Percentiles rank a stretch among this genome's conserved stretches.
Evolutionary conservation across 2,113 vertebrate genomes (phyloP).

Genomic region (Raja brachyura): DNA sequence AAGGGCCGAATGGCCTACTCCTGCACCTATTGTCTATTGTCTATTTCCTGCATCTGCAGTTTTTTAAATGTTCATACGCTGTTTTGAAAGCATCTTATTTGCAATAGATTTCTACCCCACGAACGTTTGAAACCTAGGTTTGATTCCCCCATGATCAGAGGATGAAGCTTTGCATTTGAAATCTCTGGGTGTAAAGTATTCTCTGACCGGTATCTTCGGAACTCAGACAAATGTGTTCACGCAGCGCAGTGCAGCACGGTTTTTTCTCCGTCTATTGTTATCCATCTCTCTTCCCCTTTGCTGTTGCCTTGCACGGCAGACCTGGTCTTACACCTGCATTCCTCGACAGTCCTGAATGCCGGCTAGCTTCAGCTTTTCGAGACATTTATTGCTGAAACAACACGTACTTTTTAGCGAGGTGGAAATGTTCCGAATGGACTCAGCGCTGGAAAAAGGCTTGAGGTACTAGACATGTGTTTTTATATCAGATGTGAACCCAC

Average conservation of each 20-base stretch:
- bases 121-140: background rate
- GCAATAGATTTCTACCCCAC: no score
- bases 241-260: background rate
- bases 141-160: background rate
- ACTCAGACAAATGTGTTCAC: background rate
- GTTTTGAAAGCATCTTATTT: no score
- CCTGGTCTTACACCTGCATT: background rate
- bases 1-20: no score
- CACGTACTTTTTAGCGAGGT: background rate
- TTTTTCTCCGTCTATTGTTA: background rate
- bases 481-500: no score
- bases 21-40: no score
- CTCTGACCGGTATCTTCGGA: background rate
- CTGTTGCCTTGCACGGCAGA: background rate
- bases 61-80: no score
- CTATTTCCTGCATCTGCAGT: no score
- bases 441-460: background rate
- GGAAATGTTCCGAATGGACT: background rate
- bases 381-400: background rate
- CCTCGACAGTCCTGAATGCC: background rate
- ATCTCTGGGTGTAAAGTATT: background rate
- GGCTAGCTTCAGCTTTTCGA: background rate
- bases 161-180: background rate
- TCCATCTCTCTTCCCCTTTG: background rate
- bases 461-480: no score